Evolutionary conservation across 2,888 invertebrate species (phyloP).

Genomic region (Nemotelus pantherinus): DNA sequence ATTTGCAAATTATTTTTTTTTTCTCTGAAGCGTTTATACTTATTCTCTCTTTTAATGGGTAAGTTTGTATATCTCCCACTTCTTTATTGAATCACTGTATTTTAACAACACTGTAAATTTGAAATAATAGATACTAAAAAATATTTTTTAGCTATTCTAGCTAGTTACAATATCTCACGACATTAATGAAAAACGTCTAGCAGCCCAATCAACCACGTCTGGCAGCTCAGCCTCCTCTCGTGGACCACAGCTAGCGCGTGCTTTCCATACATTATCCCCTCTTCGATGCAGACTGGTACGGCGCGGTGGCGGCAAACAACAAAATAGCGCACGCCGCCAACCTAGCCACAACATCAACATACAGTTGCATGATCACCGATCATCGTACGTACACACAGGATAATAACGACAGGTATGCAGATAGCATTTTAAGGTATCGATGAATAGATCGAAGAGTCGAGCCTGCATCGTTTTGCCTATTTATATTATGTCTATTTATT

Average conservation of each 20-base stretch:
- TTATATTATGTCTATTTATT: too few species aligned
- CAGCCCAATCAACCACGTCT: slow-evolving; percentile 9
- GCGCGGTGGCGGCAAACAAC: slow-evolving; percentile 3
- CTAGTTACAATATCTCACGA: neutral
- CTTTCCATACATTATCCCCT: slow-evolving; percentile 7
- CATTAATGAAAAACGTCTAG: slow-evolving; percentile 4
- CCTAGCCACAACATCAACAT: slow-evolving; percentile 2
- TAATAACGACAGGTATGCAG: too few species aligned
- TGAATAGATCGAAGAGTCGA: too few species aligned
- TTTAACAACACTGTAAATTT: too few species aligned
- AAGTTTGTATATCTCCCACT: too few species aligned
- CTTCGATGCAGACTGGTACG: neutral
- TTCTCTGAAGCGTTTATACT: too few species aligned
- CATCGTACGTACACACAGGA: neutral
- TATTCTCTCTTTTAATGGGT: too few species aligned
- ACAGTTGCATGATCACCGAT: neutral
- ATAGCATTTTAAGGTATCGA: too few species aligned
- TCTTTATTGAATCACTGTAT: too few species aligned
- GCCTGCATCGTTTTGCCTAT: too few species aligned
- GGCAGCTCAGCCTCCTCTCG: slow-evolving; percentile 17
- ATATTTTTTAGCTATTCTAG: neutral
- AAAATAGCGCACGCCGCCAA: slow-evolving; percentile 24
- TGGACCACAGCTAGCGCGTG: slow-evolving; percentile 32
- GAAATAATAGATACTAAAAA: too few species aligned
- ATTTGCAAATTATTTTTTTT: too few species aligned